Evolutionary conservation across 2,113 vertebrate species (phyloP).

Genomic region (Pica pica): DNA sequence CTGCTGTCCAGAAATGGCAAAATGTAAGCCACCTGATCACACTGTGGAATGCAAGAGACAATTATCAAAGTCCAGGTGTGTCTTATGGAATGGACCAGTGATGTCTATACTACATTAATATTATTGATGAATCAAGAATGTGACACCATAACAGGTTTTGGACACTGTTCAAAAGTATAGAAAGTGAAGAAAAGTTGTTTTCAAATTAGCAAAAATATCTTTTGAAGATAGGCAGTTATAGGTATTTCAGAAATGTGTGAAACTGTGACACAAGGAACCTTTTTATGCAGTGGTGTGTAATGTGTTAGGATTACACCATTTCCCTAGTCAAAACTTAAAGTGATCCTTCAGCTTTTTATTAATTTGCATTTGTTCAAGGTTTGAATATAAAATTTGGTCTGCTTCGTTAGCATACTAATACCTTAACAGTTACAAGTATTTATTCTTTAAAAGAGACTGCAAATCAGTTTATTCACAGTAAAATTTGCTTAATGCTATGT

Average conservation of each 20-base stretch:
- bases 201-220: neutral
- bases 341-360: neutral
- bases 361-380: neutral
- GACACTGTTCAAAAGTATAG: neutral
- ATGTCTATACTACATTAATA: neutral
- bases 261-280: neutral
- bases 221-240: neutral
- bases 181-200: neutral
- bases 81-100: neutral
- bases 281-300: neutral
- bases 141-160: neutral
- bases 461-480: neutral
- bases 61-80: neutral
- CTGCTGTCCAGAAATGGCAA: neutral
- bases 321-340: neutral
- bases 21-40: neutral
- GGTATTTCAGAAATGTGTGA: neutral
- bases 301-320: neutral
- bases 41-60: neutral
- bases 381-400: neutral
- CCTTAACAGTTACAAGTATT: neutral
- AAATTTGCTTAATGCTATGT: neutral
- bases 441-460: neutral
- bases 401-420: neutral
- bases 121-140: neutral